Conservation (phyloP, 1,140 invertebrate genomes). For the Nautilus pompilius region DNA sequence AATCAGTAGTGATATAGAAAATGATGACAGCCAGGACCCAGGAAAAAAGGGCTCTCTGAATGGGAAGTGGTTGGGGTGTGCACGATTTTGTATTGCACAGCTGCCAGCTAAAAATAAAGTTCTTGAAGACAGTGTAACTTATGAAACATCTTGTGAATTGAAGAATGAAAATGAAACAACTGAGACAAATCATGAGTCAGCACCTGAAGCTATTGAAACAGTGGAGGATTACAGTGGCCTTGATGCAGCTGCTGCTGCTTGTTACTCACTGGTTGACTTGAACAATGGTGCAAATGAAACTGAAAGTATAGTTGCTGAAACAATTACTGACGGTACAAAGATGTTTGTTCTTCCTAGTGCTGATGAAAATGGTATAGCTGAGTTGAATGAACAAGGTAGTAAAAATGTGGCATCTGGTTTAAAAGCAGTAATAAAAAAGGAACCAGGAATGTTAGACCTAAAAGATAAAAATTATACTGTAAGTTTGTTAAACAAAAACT, state of each 20-base stretch:
- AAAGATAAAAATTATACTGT: neutral
- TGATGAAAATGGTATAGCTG: neutral
- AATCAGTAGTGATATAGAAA: neutral
- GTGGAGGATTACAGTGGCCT: neutral
- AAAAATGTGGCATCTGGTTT: neutral
- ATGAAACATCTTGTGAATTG: neutral
- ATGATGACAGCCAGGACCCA: neutral
- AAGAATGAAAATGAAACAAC: neutral
- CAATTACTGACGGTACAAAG: constrained; percentile 20
- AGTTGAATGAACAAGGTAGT: neutral
- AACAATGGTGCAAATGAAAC: neutral
- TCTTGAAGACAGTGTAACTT: neutral
- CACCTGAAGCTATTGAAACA: neutral
- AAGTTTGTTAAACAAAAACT: neutral
- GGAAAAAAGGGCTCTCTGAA: neutral
- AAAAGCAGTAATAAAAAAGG: neutral
- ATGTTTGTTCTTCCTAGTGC: constrained; percentile 32
- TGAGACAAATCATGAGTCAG: neutral
- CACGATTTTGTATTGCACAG: neutral
- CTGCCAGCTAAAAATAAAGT: neutral
- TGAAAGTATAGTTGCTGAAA: constrained; percentile 8
- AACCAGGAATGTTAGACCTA: neutral
- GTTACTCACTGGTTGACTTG: neutral
- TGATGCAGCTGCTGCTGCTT: neutral
- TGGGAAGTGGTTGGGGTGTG: neutral